Evolutionary conservation across 2,888 invertebrate genomes (phyloP).

Genomic region (Plagodis pulveraria): DNA sequence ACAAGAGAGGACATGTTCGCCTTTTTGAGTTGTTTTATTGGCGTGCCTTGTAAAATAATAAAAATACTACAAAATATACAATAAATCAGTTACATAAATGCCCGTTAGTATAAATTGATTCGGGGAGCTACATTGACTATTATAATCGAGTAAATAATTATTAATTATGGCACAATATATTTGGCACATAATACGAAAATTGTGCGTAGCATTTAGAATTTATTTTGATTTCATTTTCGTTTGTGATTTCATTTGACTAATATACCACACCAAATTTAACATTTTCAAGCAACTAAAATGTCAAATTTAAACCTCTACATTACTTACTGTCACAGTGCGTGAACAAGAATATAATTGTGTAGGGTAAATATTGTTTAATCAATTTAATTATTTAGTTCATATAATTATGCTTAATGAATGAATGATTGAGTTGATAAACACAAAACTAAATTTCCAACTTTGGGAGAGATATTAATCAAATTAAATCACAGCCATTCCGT

Average conservation of each 20-base stretch:
- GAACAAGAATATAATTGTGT: no score
- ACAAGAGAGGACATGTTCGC: no score
- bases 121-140: slow-evolving; percentile 35
- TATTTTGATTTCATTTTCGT: slow-evolving; percentile 18
- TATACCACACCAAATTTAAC: slow-evolving; percentile 1
- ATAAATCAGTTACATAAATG: slow-evolving; percentile 19
- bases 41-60: no score
- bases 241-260: slow-evolving; percentile 23
- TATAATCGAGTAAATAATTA: slow-evolving; percentile 38
- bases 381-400: no score
- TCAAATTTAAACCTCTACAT: no score
- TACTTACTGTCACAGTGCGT: no score
- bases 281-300: no score
- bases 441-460: neutral
- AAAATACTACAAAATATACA: no score
- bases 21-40: no score
- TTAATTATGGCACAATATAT: slow-evolving; percentile 34
- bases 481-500: slow-evolving; percentile 6
- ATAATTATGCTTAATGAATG: no score
- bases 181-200: slow-evolving; percentile 45
- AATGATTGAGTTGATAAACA: no score
- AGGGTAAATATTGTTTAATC: no score
- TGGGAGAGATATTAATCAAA: slow-evolving; percentile 9
- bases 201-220: slow-evolving; percentile 40
- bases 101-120: slow-evolving; percentile 29